Evolutionary conservation across 2,888 invertebrate genomes (phyloP).

Genomic region (Tenthredo distinguenda): DNA sequence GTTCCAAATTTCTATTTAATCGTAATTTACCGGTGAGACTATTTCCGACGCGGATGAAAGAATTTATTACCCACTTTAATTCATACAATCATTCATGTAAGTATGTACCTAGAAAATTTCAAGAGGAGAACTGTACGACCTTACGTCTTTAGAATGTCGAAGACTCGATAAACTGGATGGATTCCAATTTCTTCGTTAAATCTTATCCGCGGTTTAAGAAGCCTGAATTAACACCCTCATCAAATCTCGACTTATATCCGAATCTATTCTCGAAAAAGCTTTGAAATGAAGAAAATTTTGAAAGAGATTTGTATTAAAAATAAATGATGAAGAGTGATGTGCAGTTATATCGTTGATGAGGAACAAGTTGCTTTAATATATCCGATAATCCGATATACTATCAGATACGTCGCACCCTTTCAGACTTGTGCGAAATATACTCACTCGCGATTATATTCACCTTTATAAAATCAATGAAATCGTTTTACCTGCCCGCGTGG

Average conservation of each 20-base stretch:
- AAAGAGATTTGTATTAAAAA: background rate
- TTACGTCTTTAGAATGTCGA: background rate
- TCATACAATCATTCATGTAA: background rate
- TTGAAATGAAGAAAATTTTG: background rate
- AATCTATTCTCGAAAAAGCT: background rate
- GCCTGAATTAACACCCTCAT: background rate
- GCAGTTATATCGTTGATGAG: background rate
- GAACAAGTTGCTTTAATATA: background rate
- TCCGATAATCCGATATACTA: background rate
- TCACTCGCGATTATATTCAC: background rate
- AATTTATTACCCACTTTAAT: background rate
- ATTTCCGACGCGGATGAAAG: background rate
- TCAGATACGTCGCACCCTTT: background rate
- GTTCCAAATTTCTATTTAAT: background rate
- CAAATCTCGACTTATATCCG: background rate
- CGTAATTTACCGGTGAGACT: background rate
- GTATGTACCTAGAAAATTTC: background rate
- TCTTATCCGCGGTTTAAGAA: background rate
- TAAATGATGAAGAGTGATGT: background rate
- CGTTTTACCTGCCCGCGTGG: slow-evolving; percentile 50
- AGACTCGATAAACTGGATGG: background rate
- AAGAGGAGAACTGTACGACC: background rate
- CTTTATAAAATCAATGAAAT: slow-evolving; percentile 46
- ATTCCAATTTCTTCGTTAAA: slow-evolving; percentile 6
- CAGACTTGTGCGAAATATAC: background rate